Evolutionary conservation across 2,888 invertebrate species (phyloP), one percentile per base, ranked within the genome.

Genomic region (Drosophila cyrtoloma): DNA sequence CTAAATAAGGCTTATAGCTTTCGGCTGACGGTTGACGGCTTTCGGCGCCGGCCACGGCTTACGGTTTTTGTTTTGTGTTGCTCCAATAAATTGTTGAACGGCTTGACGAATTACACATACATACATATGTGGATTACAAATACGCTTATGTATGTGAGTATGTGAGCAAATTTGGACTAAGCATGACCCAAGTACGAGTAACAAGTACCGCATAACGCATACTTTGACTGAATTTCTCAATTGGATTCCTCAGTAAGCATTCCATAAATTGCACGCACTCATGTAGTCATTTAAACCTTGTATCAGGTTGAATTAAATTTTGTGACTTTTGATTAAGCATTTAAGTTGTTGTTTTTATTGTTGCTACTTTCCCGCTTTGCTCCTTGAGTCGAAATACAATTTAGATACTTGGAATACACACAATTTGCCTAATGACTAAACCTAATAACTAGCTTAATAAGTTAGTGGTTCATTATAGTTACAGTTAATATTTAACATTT

Each of bases 401-500:
- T 69, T 56, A 16, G 62, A 30, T 71, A 60, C 50, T 64, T 59
- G 59, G 56, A 72, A 56, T 67, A 51, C 58, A 77, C 61, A 47
- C 57, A n/a, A 53, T 63, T 52, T 63, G 64, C 26, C 81, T 44
- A 55, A 39, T 12, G 28, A 62, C 57, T 79, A 70, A 66, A 42
- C 47, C 75, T 76, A 63, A 28, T 53, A 74, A 65, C 68, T 74
- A 64, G 32, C 70, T 81, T 69, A 77, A 66, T 52, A 16, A 53
- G 61, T 71, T 71, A 86, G 59, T 77, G 70, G 71, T 75, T 79
- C 67, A 61, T 56, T 79, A 58, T 65, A 86, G 71, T 84, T 77
- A 82, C 77, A 82, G 51, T 83, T 71, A 74, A 47, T 78, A 59
- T 83, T 88, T 73, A 83, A 90, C 86, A 88, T 81, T 88, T 88